Base-by-base conservation (phyloP, 1,140 invertebrate genomes). In the Druon quercuslanigerum region DNA sequence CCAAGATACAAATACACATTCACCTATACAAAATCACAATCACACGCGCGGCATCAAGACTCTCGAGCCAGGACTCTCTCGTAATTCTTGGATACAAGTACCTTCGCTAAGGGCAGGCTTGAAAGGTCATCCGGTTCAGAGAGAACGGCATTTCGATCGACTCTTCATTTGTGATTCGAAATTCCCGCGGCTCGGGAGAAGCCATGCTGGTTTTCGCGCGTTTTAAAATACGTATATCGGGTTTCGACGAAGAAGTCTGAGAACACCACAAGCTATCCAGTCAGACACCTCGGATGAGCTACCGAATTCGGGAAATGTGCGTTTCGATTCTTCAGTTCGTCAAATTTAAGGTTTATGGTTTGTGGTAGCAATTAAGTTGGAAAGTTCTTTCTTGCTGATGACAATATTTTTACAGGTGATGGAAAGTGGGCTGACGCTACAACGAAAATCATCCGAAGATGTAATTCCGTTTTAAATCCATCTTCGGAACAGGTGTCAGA, bases 171-270 rank as follows among this genome's bases (percentile, higher is more conserved):
- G 71, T 70, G 52, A 70, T 54, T 71, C 51, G 51, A 54, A 40
- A 71, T 56, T 19, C 19, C 50, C 19, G 50, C 25, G 33, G 50
- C 11, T 52, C 11, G 51, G 54, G 40, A 50, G 71, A n/a, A n/a
- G 17, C 76, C 40, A 20, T 60, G 70, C 20, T 71, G 40, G 54
- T 76, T 46, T 25, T 71, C 56, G 71, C 52, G 54, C 57, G 60
- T 33, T 66, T 66, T 66, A 66, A 33, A 81, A 84, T 87, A 87
- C 86, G 86, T 86, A 87, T 87, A 85, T 87, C 71, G 76, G 85
- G 82, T 83, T 80, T 52, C 17, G 25, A n/a, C 72, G 20, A 33
- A 19, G 19, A 73, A 56, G 71, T 52, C 20, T 50, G 46, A 51
- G n/a, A n/a, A 66, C 60, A 40, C 25, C 60, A 40, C 60, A 33